Evolutionary conservation across 2,113 vertebrate genomes (phyloP), one percentile per base, ranked within the genome.

Genomic region (Lepus europaeus): DNA sequence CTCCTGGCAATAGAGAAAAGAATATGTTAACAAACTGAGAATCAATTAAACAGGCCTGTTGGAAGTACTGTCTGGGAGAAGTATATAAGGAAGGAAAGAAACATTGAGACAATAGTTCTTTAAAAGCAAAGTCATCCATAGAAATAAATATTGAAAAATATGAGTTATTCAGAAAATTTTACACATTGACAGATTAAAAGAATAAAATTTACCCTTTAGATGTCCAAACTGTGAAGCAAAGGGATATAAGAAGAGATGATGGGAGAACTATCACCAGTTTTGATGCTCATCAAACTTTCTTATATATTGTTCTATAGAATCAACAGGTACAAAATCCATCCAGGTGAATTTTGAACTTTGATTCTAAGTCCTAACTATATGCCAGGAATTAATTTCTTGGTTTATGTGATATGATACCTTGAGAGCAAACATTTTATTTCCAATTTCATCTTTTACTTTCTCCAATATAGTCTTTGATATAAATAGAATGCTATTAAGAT

Each of bases 141-240:
- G 79, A 90, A 72, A 13, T 20, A 14, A 80, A 3, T 72, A 74
- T 5, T 23, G 12, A 61, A 90, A 78, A 29, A 2, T n/a, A 20
- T 4, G 1, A 81, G 22, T 2, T 6, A 10, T 2, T 3, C 23
- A 61, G 19, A 78, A 36, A 51, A 19, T 22, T 7, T 68, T 63
- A 5, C 17, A 31, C 11, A 5, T 13, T 51, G 23, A 3, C 39
- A 69, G 9, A 36, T 59, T 53, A 51, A 90, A 76, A 27, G 1
- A 6, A 7, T 64, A 49, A 64, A n/a, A 5, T 77, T 94, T 59
- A 70, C 2, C 5, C 69, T 74, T 93, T 29, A 49, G 16, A 25
- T 23, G 0, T 31, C 7, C 2, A 53, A 59, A 19, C 0, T 16
- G 3, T 25, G 5, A 22, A 51, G 23, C 2, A 39, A 61, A 66